phyloP scores from a whole-genome alignment of 2,888 invertebrate species.

The Tenthredo livida region DNA sequence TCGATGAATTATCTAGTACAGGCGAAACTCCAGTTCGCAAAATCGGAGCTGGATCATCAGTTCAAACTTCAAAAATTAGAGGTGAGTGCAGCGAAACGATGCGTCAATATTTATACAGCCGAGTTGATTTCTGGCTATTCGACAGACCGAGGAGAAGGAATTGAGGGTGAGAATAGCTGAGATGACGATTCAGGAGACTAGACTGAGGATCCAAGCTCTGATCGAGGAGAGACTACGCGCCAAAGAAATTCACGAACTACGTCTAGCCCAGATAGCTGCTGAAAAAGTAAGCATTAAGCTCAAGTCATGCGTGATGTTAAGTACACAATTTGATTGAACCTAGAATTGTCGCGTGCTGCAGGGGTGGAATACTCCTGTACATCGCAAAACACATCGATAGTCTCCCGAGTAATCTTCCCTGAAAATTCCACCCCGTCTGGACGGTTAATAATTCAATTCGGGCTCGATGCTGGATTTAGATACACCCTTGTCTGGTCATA shows the following conservation, averaged over 20 bases:
- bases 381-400: no score
- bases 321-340: neutral
- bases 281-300: constrained; percentile 13
- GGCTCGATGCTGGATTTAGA: neutral
- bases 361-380: neutral
- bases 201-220: constrained; percentile 61
- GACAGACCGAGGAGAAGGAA: constrained; percentile 63
- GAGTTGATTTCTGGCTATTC: neutral
- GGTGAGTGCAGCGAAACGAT: constrained; percentile 55
- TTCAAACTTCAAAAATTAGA: constrained; percentile 62
- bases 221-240: constrained; percentile 62
- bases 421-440: neutral
- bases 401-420: no score
- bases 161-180: constrained; percentile 65
- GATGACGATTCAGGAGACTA: constrained; percentile 64
- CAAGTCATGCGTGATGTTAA: neutral
- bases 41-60: constrained; percentile 58
- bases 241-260: constrained; percentile 51
- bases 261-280: constrained; percentile 23
- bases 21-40: constrained; percentile 47
- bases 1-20: constrained; percentile 27
- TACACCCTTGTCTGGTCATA: neutral
- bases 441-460: neutral
- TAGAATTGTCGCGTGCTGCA: neutral
- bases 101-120: neutral